phyloP scores from a whole-genome alignment of 2,888 invertebrate species.

The Pocota personata region DNA sequence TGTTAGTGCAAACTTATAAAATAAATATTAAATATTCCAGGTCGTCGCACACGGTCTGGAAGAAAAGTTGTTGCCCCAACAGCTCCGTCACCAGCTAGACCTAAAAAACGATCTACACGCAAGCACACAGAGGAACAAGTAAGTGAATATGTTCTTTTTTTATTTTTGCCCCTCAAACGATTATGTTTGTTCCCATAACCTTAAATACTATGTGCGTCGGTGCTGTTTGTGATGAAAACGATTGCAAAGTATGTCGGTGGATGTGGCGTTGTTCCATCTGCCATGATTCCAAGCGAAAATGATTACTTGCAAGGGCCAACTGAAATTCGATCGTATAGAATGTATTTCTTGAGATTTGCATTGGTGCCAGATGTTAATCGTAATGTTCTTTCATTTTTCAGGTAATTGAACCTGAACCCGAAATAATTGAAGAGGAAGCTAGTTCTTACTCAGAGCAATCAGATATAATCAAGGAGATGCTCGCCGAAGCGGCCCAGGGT shows the following conservation, averaged over 20 bases:
- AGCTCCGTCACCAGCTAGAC: constrained; percentile 76
- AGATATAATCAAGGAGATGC: constrained; percentile 78
- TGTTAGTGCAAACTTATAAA: not conserved
- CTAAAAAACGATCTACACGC: constrained; percentile 79
- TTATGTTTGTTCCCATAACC: constrained; percentile 36
- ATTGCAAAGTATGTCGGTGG: constrained; percentile 78
- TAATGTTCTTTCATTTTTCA: constrained; percentile 2
- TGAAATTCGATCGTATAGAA: constrained; percentile 76
- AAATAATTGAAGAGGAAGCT: constrained; percentile 49
- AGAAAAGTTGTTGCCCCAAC: constrained; percentile 81
- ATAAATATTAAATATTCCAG: constrained; percentile 78
- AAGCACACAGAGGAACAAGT: constrained; percentile 80
- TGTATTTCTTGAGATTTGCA: not conserved
- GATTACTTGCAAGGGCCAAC: constrained; percentile 83
- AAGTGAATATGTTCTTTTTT: constrained; percentile 78
- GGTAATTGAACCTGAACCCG: constrained; percentile 49
- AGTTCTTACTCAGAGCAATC: constrained; percentile 74
- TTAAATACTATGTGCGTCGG: constrained; percentile 31
- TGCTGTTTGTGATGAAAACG: constrained; percentile 78
- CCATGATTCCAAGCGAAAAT: constrained; percentile 80
- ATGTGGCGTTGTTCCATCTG: constrained; percentile 84
- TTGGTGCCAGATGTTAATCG: not conserved
- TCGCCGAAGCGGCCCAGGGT: constrained; percentile 78
- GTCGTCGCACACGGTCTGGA: constrained; percentile 85
- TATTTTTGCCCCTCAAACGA: not conserved